phyloP scores from a whole-genome alignment of 1,140 invertebrate genomes.

The Cecropterus lyciades region DNA sequence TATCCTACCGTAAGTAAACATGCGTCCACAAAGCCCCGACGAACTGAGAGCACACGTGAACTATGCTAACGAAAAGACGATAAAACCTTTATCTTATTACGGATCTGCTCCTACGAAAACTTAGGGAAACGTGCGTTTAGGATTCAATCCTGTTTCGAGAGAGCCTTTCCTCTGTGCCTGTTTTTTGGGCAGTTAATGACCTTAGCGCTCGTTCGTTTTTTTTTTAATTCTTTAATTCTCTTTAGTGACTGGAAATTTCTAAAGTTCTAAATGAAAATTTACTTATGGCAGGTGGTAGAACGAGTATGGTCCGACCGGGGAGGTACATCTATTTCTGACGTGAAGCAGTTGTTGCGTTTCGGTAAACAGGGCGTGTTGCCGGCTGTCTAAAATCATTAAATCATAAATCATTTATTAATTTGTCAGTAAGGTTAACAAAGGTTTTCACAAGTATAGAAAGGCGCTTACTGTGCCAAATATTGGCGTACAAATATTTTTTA shows the following conservation, averaged over 20 bases:
- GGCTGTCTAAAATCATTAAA: no score
- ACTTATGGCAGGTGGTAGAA: no score
- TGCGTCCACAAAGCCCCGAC: slow-evolving; percentile 59
- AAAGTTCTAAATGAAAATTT: no score
- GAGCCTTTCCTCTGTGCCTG: not conserved
- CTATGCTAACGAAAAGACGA: slow-evolving; percentile 77
- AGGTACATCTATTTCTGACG: no score
- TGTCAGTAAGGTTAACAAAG: no score
- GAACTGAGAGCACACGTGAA: slow-evolving; percentile 60
- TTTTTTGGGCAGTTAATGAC: slow-evolving; percentile 12
- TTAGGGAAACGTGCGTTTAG: slow-evolving; percentile 34
- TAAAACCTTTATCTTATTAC: slow-evolving; percentile 82
- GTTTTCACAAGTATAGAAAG: no score
- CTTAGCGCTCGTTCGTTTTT: slow-evolving; percentile 4
- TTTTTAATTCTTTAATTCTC: not conserved
- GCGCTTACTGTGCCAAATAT: no score
- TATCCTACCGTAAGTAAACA: slow-evolving; percentile 72
- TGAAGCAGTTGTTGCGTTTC: no score
- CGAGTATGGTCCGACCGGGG: no score
- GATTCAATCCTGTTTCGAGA: slow-evolving; percentile 48
- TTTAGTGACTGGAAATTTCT: slow-evolving; percentile 2
- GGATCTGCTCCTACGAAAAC: slow-evolving; percentile 47
- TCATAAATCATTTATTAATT: no score
- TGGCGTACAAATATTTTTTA: no score
- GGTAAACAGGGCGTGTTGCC: no score